Percentiles rank a stretch among this genome's conserved stretches.
Evolutionary conservation across 2,113 vertebrate genomes (phyloP).

Genomic region (Morone saxatilis): DNA sequence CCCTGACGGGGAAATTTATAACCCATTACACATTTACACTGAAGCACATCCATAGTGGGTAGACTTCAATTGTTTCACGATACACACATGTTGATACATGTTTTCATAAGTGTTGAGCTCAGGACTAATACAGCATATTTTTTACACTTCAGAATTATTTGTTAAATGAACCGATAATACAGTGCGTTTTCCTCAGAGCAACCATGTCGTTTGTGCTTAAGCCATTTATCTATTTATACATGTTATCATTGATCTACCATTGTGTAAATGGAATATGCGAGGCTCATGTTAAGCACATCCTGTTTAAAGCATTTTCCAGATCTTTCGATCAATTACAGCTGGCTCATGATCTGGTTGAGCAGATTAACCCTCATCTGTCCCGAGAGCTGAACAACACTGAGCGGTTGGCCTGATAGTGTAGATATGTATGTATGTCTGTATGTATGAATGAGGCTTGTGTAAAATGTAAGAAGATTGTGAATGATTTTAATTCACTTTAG

Average conservation of each 20-base stretch:
- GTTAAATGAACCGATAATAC: neutral
- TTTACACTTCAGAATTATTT: neutral
- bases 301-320: conserved; percentile 58
- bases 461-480: neutral
- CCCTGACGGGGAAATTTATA: conserved; percentile 50
- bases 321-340: conserved; percentile 66
- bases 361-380: conserved; percentile 75
- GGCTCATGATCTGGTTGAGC: conserved; percentile 66
- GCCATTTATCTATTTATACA: neutral
- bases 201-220: neutral
- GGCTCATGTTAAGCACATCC: conserved; percentile 30
- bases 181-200: neutral
- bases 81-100: conserved; percentile 7
- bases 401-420: conserved; percentile 22
- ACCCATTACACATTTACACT: conserved; percentile 52
- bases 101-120: neutral
- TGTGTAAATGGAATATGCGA: conserved; percentile 7
- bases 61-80: conserved; percentile 4
- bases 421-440: neutral
- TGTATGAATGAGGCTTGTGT: neutral
- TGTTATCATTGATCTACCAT: neutral
- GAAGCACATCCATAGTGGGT: conserved; percentile 36
- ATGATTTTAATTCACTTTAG: neutral
- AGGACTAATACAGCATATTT: neutral
- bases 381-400: conserved; percentile 42